Evolutionary conservation across 2,113 vertebrate genomes (phyloP).

Genomic region (Notiomystis cincta): DNA sequence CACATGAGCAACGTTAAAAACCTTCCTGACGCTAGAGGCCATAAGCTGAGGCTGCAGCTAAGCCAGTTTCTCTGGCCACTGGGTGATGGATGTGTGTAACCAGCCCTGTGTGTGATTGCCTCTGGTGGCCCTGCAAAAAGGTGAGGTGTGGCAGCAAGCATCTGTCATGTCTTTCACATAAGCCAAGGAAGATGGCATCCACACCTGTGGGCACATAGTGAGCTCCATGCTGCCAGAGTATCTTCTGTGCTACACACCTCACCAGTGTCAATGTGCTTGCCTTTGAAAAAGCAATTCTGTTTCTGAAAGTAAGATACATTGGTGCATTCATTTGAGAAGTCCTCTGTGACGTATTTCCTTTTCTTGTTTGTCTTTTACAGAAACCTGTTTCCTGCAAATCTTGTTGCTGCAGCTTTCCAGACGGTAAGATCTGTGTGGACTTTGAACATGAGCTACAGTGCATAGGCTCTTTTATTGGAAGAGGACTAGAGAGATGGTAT

Average conservation of each 20-base stretch:
- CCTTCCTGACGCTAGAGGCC: not conserved
- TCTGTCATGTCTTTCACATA: not conserved
- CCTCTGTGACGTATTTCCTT: not conserved
- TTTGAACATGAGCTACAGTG: not conserved
- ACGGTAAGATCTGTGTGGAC: conserved; percentile 79
- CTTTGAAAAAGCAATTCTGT: not conserved
- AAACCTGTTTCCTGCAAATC: conserved; percentile 94
- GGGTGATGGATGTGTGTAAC: not conserved
- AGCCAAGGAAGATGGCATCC: not conserved
- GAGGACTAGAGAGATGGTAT: not conserved
- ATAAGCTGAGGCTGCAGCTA: not conserved
- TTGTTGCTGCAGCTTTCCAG: conserved; percentile 88
- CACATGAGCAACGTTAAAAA: not conserved
- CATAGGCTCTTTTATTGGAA: not conserved
- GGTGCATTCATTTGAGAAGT: accelerated
- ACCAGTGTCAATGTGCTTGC: not conserved
- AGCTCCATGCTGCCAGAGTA: accelerated
- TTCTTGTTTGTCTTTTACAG: conserved; percentile 70
- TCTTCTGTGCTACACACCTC: not conserved
- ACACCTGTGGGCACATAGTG: accelerated
- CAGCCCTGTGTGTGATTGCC: not conserved
- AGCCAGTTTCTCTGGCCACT: not conserved
- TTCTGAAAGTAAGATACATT: not conserved
- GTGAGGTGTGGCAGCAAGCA: not conserved
- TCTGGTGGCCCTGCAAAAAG: not conserved